Conservation (phyloP, 2,888 invertebrate genomes). For the Oligia strigilis region DNA sequence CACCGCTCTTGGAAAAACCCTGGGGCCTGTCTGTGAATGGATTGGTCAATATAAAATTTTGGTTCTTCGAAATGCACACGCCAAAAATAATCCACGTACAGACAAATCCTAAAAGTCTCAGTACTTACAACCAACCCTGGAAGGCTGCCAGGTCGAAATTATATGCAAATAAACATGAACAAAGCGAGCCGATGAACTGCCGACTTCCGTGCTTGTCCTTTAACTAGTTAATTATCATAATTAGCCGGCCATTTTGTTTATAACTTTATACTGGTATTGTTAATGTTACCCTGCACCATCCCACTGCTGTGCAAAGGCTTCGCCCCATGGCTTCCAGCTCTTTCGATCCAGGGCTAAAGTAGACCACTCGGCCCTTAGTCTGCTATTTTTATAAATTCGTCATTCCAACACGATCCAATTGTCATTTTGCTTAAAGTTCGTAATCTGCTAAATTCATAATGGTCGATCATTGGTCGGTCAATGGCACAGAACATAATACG, state of each 20-base stretch:
- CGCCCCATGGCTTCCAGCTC: too few relatives aligned
- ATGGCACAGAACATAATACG: too few relatives aligned
- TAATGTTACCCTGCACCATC: too few relatives aligned
- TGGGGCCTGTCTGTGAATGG: neutral
- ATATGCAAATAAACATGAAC: conserved; percentile 33
- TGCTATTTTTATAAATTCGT: too few relatives aligned
- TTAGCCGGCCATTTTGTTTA: neutral
- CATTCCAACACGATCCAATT: too few relatives aligned
- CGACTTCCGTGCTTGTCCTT: conserved; percentile 10
- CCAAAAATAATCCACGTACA: neutral
- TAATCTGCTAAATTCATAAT: too few relatives aligned
- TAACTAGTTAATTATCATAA: neutral
- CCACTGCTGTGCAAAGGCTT: too few relatives aligned
- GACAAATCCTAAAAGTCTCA: neutral
- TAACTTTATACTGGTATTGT: neutral
- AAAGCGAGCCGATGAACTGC: conserved; percentile 37
- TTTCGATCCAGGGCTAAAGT: too few relatives aligned
- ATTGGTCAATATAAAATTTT: neutral
- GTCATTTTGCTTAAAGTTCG: too few relatives aligned
- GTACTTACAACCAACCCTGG: conserved; percentile 11
- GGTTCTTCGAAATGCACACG: neutral
- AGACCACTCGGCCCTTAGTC: too few relatives aligned
- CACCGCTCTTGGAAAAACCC: neutral
- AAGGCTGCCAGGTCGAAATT: conserved; percentile 21
- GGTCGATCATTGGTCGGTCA: too few relatives aligned